Evolutionary conservation across 2,797 vertebrate species (phyloP), one percentile per base, ranked within the genome.

Genomic region (Meda fulgida): DNA sequence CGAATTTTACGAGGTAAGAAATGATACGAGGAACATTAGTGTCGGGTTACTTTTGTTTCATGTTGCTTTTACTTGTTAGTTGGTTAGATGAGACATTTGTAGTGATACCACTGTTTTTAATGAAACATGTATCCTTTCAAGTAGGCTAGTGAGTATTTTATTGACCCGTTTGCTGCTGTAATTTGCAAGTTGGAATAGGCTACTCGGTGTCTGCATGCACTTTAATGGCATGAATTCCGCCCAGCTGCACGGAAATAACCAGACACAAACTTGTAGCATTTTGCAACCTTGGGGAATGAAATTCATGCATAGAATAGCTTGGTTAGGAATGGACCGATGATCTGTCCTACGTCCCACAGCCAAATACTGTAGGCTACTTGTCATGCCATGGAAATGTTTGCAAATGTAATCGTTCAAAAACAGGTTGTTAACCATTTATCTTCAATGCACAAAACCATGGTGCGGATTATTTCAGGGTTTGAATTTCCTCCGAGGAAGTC

Each of bases 1-100:
- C 55, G 67, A 31, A 40, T 81, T 51, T 23, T 66, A 77, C 60
- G 18, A 86, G 87, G 87, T 86, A 76, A 84, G 81, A 48, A 60
- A 70, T 38, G 5, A 19, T n/a, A 23, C 29, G 51, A 65, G 4
- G 31, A 31, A 34, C 29, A 31, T 65, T 26, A 48, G 38, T 21
- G 38, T 29, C 29, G 31, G 51, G 71, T 58, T 58, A 31, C 26
- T 67, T 67, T 87, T 79, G 38, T 46, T 76, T 19, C 48, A 60
- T 60, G 65, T 70, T 48, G 48, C 72, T 18, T 60, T 34, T 51
- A 55, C 11, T 58, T 36, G 43, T 16, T 69, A 38, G 36, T 31
- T 67, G 34, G 5, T 48, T 16, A 53, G 26, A 51, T 9, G 69
- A 40, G 69, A 43, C 36, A 31, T 40, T 11, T 46, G 36, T 38